These are phyloP conservation scores for Rhinophrynus dorsalis DNA, from an alignment of 2,797 vertebrate species.

Conservation along the genomic window DNA sequence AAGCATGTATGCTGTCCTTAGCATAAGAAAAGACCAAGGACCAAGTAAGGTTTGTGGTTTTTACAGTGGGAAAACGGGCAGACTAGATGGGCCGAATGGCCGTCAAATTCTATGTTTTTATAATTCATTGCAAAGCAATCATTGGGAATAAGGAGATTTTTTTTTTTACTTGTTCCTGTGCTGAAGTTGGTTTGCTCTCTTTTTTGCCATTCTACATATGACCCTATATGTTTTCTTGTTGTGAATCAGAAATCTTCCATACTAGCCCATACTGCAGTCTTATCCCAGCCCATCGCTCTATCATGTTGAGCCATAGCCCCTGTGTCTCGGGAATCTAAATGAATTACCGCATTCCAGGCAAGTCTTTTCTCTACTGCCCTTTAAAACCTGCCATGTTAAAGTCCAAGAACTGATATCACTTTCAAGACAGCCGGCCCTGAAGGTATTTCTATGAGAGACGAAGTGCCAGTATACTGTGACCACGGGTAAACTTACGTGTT, in stretches of 20 bases:
- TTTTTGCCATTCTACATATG: no score
- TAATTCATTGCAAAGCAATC: no score
- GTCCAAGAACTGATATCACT: constrained; percentile 32
- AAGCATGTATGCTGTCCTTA: no score
- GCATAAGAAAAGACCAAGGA: no score
- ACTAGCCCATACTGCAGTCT: not conserved
- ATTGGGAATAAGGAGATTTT: no score
- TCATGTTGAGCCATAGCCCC: constrained; percentile 17
- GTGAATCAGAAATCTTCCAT: not conserved
- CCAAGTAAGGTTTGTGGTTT: no score
- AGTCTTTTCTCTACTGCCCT: constrained; percentile 34
- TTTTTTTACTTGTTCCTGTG: no score
- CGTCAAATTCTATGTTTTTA: no score
- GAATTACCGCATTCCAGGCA: constrained; percentile 1
- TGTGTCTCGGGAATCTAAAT: constrained; percentile 17
- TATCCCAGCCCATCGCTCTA: not conserved
- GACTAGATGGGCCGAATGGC: no score
- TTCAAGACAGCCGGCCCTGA: constrained; percentile 33
- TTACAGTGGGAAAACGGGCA: no score
- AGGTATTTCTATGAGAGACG: constrained; percentile 20
- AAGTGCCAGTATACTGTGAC: not conserved
- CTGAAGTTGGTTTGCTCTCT: no score
- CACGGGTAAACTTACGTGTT: not conserved
- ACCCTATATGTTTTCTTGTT: no score
- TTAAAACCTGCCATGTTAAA: constrained; percentile 42